Percentiles rank a stretch among this genome's conserved stretches.
Evolutionary conservation across 2,113 vertebrate species (phyloP).

Genomic region (Pycnonotus jocosus): DNA sequence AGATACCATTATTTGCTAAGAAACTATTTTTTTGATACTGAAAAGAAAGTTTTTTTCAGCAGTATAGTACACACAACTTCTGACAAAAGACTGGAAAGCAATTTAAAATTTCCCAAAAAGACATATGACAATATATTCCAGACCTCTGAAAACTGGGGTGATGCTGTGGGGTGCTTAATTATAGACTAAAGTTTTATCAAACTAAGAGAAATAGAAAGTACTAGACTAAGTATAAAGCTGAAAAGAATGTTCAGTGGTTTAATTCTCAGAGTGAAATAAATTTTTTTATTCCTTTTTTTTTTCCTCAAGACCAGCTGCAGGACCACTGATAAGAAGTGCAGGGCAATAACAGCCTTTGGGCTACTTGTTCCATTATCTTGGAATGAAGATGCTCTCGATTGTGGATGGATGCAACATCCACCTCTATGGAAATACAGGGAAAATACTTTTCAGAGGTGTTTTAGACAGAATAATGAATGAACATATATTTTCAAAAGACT

Average conservation of each 20-base stretch:
- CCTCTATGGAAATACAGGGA: neutral
- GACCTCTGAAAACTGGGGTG: neutral
- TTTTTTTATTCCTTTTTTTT: neutral
- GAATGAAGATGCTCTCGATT: neutral
- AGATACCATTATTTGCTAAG: slow-evolving; percentile 14
- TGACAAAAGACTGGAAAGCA: neutral
- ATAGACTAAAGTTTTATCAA: neutral
- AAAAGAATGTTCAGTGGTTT: neutral
- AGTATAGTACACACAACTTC: neutral
- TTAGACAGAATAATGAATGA: neutral
- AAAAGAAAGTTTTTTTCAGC: neutral
- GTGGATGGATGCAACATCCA: neutral
- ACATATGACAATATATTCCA: neutral
- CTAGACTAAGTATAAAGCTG: neutral
- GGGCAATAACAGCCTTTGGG: slow-evolving; percentile 1
- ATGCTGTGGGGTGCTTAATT: neutral
- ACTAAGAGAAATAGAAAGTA: neutral
- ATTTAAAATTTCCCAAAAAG: neutral
- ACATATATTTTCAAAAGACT: neutral
- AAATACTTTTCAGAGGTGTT: neutral
- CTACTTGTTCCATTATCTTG: neutral
- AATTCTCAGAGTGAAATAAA: neutral
- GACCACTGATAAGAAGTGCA: slow-evolving; percentile 21
- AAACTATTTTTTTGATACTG: neutral
- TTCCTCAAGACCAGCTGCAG: neutral